Base-by-base conservation (phyloP, 1,140 invertebrate species). In the Diorhabda carinulata region DNA sequence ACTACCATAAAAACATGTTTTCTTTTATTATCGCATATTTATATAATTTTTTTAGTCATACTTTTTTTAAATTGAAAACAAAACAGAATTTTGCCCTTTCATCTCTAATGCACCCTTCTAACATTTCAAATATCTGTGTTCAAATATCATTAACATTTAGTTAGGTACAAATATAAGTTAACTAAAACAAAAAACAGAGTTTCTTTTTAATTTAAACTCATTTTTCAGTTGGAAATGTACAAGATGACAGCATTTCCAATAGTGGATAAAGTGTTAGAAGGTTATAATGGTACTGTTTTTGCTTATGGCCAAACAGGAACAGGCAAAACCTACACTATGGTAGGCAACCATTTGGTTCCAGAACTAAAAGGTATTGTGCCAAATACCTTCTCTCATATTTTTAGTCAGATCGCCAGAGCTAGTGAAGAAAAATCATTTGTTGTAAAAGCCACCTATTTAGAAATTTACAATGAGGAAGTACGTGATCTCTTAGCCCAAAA, bases 281-380 rank as follows among this genome's bases (percentile, higher is more conserved):
- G 97, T 5, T 99, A 98, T 81, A 99, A 98, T 82, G 98, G 97
- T 82, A 99, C 97, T 1, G 94, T 99, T 25, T 99, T 99, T 87
- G 97, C 96, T 2, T 99, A 99, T 87, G 97, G 97, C 2, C 97
- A 98, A 84, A 98, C 96, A 8, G 96, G 97, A 57, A 97, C 95
- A 0, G 97, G 97, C n/a, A 99, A 99, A 84, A 99, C 97, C 0
- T 98, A 94, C 79, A 99, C 97, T 0, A 99, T 99, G 97, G 94
- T 97, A 78, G 97, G 97, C 25, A 84, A 90, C 72, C 87, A 93
- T 69, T 87, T 88, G 41, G 90, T 90, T 5, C 90, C 94, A 0
- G 94, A 97, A 77, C 84, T 93, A 5, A 87, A 93, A 72, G 96
- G 96, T 63, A 96, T 98, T 64, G 99, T 99, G 71, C 97, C 97